Evolutionary conservation across 2,113 vertebrate genomes (phyloP).

Genomic region (Nannobrachium achirus): DNA sequence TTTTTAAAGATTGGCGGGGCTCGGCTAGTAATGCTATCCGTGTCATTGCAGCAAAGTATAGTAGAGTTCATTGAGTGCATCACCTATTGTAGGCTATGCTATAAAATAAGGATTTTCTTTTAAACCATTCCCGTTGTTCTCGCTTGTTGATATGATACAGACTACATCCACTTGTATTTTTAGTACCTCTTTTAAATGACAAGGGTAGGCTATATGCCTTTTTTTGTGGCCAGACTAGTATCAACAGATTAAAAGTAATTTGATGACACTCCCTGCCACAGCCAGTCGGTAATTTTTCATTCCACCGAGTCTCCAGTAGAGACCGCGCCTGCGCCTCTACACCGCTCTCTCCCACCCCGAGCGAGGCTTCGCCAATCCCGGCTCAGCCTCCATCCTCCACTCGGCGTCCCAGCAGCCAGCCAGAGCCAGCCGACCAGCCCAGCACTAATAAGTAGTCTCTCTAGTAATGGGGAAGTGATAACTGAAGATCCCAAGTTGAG

Average conservation of each 20-base stretch:
- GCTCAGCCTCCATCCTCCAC: constrained; percentile 72
- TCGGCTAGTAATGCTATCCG: too few species aligned
- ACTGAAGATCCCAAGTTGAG: constrained; percentile 76
- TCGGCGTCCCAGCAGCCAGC: constrained; percentile 74
- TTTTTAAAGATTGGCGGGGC: too few species aligned
- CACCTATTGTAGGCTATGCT: too few species aligned
- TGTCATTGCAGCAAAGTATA: too few species aligned
- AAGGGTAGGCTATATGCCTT: not conserved
- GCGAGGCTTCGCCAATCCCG: constrained; percentile 75
- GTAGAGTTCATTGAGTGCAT: too few species aligned
- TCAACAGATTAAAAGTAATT: constrained; percentile 60
- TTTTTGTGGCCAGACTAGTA: not conserved
- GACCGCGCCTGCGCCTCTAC: constrained; percentile 78
- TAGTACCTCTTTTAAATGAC: too few species aligned
- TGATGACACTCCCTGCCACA: constrained; percentile 78
- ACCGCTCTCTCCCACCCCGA: constrained; percentile 47
- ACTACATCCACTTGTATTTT: too few species aligned
- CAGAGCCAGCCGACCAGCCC: too few species aligned
- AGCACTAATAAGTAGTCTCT: constrained; percentile 59
- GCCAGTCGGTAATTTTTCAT: constrained; percentile 59
- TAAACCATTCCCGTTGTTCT: too few species aligned
- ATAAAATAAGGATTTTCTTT: too few species aligned
- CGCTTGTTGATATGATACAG: too few species aligned
- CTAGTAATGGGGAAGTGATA: constrained; percentile 73
- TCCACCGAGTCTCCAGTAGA: constrained; percentile 64